Base-by-base conservation (phyloP, 1,140 invertebrate species). In the Leptinotarsa lineolata region DNA sequence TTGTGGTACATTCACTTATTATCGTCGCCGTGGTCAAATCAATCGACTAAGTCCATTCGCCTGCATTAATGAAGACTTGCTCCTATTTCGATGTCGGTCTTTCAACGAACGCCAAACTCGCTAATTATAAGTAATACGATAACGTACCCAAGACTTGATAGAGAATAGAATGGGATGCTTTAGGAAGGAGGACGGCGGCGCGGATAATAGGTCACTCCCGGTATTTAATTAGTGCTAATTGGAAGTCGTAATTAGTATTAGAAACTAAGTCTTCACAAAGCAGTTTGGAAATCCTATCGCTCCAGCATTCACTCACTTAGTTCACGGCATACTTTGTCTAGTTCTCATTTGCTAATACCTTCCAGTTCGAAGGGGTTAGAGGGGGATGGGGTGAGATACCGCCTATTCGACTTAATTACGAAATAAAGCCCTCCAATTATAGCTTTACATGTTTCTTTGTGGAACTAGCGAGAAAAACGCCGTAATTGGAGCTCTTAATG, bases 201-300 rank as follows among this genome's bases (percentile, higher is more conserved):
- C 69, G 76, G 78, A 79, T 81, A 81, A 79, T 81, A 79, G 78
- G 76, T 78, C 77, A 81, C 73, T 78, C 72, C 30, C 70, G 72
- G 75, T 77, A 77, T 79, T 79, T 81, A 80, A 79, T 80, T 82
- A 81, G 74, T 72, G 73, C 77, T 80, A 78, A 80, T 80, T 81
- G 80, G 78, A 74, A 73, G 72, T 78, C 69, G 79, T 80, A 81
- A 81, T 81, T 81, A 81, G 79, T 81, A 80, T 81, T 78, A 81
- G 77, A 78, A 54, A 80, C 75, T 79, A 77, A 79, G 78, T 77
- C 78, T 78, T 79, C 74, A 78, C 80, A 80, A 80, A 81, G 78
- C 80, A 80, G 78, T 80, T 81, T 78, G 72, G 76, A 79, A 79
- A 79, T 78, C 78, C 75, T 79, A 79, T 78, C 74, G 69, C 72